A percentile compares a stretch with the other conserved stretches of the same genome.
These are phyloP conservation scores for Scaptodrosophila latifasciaeformis DNA, from an alignment of 2,888 invertebrate genomes.

Conservation along the genomic window DNA sequence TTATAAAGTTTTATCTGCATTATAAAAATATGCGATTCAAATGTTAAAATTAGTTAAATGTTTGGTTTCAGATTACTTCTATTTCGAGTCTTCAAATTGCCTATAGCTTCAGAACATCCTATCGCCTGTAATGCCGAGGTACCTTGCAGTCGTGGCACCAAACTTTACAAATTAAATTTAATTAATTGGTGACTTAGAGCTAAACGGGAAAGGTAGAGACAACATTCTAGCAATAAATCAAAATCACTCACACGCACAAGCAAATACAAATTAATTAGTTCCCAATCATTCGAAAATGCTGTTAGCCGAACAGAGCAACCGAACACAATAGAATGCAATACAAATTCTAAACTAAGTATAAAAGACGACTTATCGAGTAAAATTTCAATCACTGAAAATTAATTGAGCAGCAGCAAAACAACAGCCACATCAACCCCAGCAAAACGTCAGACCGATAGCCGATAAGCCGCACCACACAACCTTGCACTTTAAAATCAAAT, in stretches of 20 bases:
- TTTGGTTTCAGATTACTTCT: no score
- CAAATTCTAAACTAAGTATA: not conserved
- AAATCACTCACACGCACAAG: constrained; percentile 10
- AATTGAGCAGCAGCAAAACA: constrained; percentile 47
- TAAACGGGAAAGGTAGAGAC: no score
- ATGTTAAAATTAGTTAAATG: no score
- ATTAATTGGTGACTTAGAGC: no score
- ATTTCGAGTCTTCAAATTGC: no score
- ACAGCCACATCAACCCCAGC: constrained; percentile 5
- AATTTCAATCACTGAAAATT: constrained; percentile 61
- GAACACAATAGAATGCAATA: constrained; percentile 4
- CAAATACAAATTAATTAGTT: constrained; percentile 43
- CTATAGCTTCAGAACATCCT: no score
- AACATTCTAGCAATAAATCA: constrained; percentile 21
- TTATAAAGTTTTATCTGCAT: no score
- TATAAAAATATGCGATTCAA: no score
- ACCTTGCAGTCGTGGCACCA: no score
- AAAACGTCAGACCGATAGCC: not conserved
- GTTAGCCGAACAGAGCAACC: not conserved
- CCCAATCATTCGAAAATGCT: constrained; percentile 23
- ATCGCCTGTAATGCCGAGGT: no score
- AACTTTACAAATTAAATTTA: no score
- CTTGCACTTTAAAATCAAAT: constrained; percentile 52
- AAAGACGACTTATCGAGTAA: constrained; percentile 43
- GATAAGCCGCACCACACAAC: not conserved